Percentiles rank a stretch among this genome's conserved stretches.
phyloP scores from a whole-genome alignment of 2,113 vertebrate genomes.

The Chinchilla lanigera region DNA sequence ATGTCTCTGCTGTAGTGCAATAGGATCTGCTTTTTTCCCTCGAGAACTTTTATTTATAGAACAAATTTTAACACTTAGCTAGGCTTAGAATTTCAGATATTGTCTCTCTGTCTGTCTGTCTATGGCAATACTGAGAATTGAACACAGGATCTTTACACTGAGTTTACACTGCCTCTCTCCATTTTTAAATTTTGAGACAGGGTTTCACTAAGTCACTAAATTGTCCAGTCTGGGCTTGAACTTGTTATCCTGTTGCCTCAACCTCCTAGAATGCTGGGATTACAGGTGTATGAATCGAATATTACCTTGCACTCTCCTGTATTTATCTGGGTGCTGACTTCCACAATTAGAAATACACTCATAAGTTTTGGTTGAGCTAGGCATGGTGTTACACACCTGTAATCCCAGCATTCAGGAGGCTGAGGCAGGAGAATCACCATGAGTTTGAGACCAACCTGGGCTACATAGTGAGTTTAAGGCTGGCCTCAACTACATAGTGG shows the following conservation, averaged over 20 bases:
- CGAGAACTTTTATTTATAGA: not conserved
- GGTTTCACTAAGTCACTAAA: not conserved
- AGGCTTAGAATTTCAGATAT: not conserved
- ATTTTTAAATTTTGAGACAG: not conserved
- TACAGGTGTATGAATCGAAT: not conserved
- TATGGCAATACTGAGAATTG: not conserved
- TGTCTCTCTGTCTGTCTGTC: not conserved
- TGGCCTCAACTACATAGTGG: not conserved
- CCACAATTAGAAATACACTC: not conserved
- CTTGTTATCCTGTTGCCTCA: not conserved
- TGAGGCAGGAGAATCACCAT: not conserved
- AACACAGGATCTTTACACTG: not conserved
- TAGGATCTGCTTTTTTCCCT: not conserved
- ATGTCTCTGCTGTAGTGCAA: not conserved
- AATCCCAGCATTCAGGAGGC: not conserved
- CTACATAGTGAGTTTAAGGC: not conserved
- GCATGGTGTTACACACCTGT: not conserved
- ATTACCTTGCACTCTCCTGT: not conserved
- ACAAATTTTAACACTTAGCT: not conserved
- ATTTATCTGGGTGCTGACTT: not conserved
- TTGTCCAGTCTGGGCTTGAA: not conserved
- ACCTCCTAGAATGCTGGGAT: not conserved
- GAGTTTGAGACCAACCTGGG: not conserved
- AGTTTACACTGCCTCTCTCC: not conserved
- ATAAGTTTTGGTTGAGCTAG: not conserved